Conservation (phyloP, 2,113 vertebrate species). For the Etheostoma spectabile region DNA sequence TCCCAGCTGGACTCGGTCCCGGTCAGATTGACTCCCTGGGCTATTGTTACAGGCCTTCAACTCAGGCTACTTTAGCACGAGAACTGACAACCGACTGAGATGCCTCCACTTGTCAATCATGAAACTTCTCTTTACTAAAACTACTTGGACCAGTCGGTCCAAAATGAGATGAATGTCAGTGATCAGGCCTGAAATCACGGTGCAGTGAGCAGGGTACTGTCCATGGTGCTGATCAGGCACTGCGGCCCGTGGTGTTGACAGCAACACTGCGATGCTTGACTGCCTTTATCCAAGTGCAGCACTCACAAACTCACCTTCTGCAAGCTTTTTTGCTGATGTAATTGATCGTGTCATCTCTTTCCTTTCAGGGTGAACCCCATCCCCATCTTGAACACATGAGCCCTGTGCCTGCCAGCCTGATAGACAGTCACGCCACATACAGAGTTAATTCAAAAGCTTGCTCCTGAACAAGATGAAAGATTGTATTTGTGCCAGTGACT, state of each 20-base stretch:
- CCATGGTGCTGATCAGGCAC: slow-evolving; percentile 39
- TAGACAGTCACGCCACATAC: slow-evolving; percentile 46
- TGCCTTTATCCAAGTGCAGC: slow-evolving; percentile 49
- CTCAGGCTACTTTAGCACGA: background rate
- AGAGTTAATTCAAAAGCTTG: slow-evolving; percentile 63
- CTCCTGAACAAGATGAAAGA: slow-evolving; percentile 66
- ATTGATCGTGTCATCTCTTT: slow-evolving; percentile 67
- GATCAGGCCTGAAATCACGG: background rate
- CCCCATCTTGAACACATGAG: slow-evolving; percentile 34
- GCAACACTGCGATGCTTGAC: background rate
- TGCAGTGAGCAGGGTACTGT: slow-evolving; percentile 34
- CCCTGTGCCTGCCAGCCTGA: slow-evolving; percentile 38
- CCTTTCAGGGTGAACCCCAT: slow-evolving; percentile 49
- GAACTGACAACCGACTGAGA: slow-evolving; percentile 14
- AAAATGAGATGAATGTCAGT: background rate
- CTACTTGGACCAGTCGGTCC: background rate
- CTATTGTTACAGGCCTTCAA: background rate
- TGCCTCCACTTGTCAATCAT: background rate
- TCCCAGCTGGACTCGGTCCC: background rate
- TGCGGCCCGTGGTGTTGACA: slow-evolving; percentile 43
- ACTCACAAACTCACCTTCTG: slow-evolving; percentile 42
- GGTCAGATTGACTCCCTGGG: background rate
- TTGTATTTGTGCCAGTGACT: slow-evolving; percentile 62
- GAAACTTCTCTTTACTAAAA: background rate
- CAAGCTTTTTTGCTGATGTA: slow-evolving; percentile 60